Base-by-base conservation (phyloP, 2,113 vertebrate species). In the Sterna hirundo region DNA sequence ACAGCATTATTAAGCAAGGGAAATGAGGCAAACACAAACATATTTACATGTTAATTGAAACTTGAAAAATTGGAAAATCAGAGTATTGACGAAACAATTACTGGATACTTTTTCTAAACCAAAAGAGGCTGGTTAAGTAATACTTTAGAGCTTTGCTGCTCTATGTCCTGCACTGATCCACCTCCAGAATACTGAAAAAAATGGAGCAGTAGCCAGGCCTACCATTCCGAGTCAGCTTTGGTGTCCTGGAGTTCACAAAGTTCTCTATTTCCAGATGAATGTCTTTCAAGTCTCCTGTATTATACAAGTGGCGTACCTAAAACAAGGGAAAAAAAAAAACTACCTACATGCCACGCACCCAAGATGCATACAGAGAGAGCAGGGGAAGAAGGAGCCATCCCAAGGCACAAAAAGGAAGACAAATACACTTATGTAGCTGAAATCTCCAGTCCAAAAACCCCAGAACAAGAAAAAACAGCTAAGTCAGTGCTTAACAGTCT, bases 181-280 rank as follows among this genome's bases (percentile, higher is more conserved):
- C 40, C 34, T 74, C 47, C 76, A 76, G 58, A 93, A 61, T 6
- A 34, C 19, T 20, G 8, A 49, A 65, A 79, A 17, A 22, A 79
- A 82, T 1, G 52, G 64, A 82, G 42, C 17, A 81, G 36, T 29
- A 69, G 57, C 49, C 23, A 92, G 29, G 90, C 99, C 88, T 96
- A 99, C 99, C 99, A 76, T 99, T 99, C 60, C 99, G 98, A 77
- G 97, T 97, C 96, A 99, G 85, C 94, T 99, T 99, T n/a, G 99
- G 99, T 9, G 99, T 99, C 17, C 98, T 99, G 15, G 98, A 98
- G 96, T 99, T 99, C 92, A 99, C 98, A 52, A 98, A 98, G 78
- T 99, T 99, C 97, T 99, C 99, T 66, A 99, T 98, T 96, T 99
- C 99, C 29, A 99, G 95, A 44, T 98, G 98, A 93, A 99, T 97